phyloP scores from a whole-genome alignment of 2,113 vertebrate genomes.

The Scomber colias region DNA sequence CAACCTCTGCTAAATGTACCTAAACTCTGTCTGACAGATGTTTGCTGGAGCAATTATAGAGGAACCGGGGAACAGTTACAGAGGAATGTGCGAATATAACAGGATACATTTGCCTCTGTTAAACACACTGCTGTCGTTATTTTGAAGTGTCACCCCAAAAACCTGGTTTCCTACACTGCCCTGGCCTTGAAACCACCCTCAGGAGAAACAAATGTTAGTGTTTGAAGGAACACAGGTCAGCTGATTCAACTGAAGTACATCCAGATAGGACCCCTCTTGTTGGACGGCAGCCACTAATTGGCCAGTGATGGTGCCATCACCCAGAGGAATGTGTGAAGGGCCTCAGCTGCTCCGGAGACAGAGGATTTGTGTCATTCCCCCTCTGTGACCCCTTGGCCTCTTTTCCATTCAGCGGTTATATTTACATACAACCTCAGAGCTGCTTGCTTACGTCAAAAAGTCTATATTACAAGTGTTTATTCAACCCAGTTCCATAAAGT shows the following conservation, averaged over 20 bases:
- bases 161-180: slow-evolving; percentile 4
- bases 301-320: slow-evolving; percentile 58
- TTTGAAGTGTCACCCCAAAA: slow-evolving; percentile 38
- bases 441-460: slow-evolving; percentile 25
- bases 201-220: slow-evolving; percentile 17
- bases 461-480: slow-evolving; percentile 48
- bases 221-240: slow-evolving; percentile 47
- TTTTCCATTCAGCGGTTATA: slow-evolving; percentile 25
- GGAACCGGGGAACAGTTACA: slow-evolving; percentile 51
- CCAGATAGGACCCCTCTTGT: slow-evolving; percentile 51
- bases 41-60: slow-evolving; percentile 49
- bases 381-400: slow-evolving; percentile 51
- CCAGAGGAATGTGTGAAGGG: slow-evolving; percentile 63
- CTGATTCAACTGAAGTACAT: slow-evolving; percentile 31
- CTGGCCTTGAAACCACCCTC: slow-evolving; percentile 23
- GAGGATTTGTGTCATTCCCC: slow-evolving; percentile 58
- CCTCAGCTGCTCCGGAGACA: slow-evolving; percentile 57
- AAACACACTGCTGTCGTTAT: slow-evolving; percentile 39
- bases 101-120: slow-evolving; percentile 25
- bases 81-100: slow-evolving; percentile 55
- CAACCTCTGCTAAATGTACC: slow-evolving; percentile 35
- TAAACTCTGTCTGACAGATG: slow-evolving; percentile 46
- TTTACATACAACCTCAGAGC: slow-evolving; percentile 29
- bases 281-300: slow-evolving; percentile 67
- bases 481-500: slow-evolving; percentile 52